Percentiles rank a stretch among this genome's conserved stretches.
phyloP scores from a whole-genome alignment of 2,888 invertebrate genomes.

The Nymphalis polychloros region DNA sequence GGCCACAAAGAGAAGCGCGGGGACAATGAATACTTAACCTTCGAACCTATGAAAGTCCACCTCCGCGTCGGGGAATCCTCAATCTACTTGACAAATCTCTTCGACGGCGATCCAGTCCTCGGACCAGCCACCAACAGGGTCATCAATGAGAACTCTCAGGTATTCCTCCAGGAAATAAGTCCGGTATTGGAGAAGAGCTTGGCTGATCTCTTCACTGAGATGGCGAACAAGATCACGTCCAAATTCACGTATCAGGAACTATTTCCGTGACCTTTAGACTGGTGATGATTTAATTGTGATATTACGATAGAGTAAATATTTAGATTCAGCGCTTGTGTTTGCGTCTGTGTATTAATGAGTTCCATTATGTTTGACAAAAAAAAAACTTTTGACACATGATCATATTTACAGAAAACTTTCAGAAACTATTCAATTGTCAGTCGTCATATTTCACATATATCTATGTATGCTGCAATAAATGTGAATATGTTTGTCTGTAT shows the following conservation, averaged over 20 bases:
- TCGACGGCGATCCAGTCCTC: conserved; percentile 84
- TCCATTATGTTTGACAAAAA: too few species aligned
- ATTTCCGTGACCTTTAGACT: conserved; percentile 77
- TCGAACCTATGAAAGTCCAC: conserved; percentile 84
- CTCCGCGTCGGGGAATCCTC: conserved; percentile 83
- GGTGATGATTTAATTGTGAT: conserved; percentile 14
- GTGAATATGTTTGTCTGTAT: too few species aligned
- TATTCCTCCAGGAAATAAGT: conserved; percentile 85
- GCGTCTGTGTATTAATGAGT: not conserved
- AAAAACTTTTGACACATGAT: too few species aligned
- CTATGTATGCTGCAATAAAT: too few species aligned
- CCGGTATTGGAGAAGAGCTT: conserved; percentile 84
- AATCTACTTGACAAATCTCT: conserved; percentile 84
- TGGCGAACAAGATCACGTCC: conserved; percentile 86
- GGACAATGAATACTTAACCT: conserved; percentile 83
- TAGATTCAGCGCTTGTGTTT: conserved; percentile 2
- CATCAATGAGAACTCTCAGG: conserved; percentile 84
- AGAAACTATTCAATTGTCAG: too few species aligned
- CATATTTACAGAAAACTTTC: too few species aligned
- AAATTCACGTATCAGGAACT: conserved; percentile 86
- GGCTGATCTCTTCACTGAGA: conserved; percentile 84
- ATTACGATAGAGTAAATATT: conserved; percentile 14
- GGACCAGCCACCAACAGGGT: conserved; percentile 85
- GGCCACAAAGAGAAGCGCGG: conserved; percentile 81
- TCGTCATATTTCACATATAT: too few species aligned